Percentiles rank a stretch among this genome's conserved stretches.
phyloP scores from a whole-genome alignment of 2,888 invertebrate genomes.

The Dioctria linearis region DNA sequence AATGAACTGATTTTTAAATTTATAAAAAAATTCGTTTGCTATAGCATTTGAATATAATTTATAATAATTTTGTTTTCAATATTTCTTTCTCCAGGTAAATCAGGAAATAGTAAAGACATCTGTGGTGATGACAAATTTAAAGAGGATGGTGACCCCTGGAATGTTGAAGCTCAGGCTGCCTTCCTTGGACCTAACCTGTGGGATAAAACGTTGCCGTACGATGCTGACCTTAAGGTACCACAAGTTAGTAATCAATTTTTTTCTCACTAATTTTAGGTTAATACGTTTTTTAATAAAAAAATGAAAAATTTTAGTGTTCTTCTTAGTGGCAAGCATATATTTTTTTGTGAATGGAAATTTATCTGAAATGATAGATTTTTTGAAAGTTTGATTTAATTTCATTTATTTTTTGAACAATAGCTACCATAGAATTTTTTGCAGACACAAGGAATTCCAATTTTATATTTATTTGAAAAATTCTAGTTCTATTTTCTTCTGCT shows the following conservation, averaged over 20 bases:
- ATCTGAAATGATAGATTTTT: too few relatives aligned
- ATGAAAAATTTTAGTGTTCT: too few relatives aligned
- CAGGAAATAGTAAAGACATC: slow-evolving; percentile 71
- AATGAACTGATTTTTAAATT: not conserved
- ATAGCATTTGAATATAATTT: slow-evolving; percentile 61
- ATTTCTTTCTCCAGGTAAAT: slow-evolving; percentile 73
- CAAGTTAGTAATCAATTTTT: slow-evolving; percentile 74
- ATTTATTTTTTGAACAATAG: too few relatives aligned
- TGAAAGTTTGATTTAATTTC: too few relatives aligned
- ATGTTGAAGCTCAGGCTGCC: slow-evolving; percentile 93
- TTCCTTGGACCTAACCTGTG: slow-evolving; percentile 96
- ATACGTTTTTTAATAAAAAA: not conserved
- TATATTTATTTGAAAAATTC: too few relatives aligned
- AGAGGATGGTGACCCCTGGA: slow-evolving; percentile 90
- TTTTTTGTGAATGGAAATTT: too few relatives aligned
- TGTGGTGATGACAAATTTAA: slow-evolving; percentile 77
- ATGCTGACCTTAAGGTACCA: slow-evolving; percentile 95
- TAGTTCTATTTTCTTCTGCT: too few relatives aligned
- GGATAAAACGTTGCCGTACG: slow-evolving; percentile 94
- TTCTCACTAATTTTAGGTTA: slow-evolving; percentile 53
- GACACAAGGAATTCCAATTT: too few relatives aligned
- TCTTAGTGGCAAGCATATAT: too few relatives aligned
- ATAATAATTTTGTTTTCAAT: slow-evolving; percentile 55
- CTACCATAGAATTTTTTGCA: too few relatives aligned
- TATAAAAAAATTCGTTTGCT: slow-evolving; percentile 51